Percentiles rank a stretch among this genome's conserved stretches.
These are phyloP conservation scores for Campylomormyrus numenius DNA, from an alignment of 2,113 vertebrate species.

Conservation along the genomic window DNA sequence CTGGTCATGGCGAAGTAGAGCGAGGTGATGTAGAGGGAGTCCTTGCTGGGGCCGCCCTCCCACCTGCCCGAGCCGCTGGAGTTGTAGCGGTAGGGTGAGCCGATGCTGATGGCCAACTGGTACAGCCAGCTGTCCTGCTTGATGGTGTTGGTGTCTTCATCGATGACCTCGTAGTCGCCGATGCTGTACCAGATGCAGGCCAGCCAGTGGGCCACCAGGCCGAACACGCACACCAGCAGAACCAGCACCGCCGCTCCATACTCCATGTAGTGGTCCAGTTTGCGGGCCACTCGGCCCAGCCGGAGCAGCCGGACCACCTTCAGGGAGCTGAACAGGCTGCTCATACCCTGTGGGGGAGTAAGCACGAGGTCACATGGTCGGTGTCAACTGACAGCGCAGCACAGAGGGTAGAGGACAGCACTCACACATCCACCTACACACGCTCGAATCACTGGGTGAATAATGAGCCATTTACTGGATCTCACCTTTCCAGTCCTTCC, in stretches of 20 bases:
- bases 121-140: slow-evolving; percentile 96
- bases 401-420: background rate
- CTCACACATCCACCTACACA: background rate
- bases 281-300: slow-evolving; percentile 86
- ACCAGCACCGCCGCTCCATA: slow-evolving; percentile 91
- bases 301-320: slow-evolving; percentile 92
- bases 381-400: background rate
- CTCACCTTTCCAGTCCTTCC: background rate
- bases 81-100: slow-evolving; percentile 90
- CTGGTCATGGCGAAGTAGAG: slow-evolving; percentile 99
- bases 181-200: slow-evolving; percentile 99
- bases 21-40: slow-evolving; percentile 92
- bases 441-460: background rate
- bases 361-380: slow-evolving; percentile 9
- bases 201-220: slow-evolving; percentile 93
- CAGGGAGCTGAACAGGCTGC: slow-evolving; percentile 92
- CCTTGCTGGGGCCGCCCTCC: slow-evolving; percentile 93
- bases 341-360: slow-evolving; percentile 75
- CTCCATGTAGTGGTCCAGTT: slow-evolving; percentile 93
- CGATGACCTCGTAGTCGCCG: slow-evolving; percentile 93
- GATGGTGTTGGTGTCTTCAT: slow-evolving; percentile 85
- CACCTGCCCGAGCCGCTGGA: slow-evolving; percentile 79
- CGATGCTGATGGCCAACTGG: slow-evolving; percentile 84
- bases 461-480: background rate
- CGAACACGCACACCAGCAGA: slow-evolving; percentile 91